These are phyloP conservation scores for Camponotus pennsylvanicus DNA, from an alignment of 1,140 invertebrate species.

Conservation along the genomic window DNA sequence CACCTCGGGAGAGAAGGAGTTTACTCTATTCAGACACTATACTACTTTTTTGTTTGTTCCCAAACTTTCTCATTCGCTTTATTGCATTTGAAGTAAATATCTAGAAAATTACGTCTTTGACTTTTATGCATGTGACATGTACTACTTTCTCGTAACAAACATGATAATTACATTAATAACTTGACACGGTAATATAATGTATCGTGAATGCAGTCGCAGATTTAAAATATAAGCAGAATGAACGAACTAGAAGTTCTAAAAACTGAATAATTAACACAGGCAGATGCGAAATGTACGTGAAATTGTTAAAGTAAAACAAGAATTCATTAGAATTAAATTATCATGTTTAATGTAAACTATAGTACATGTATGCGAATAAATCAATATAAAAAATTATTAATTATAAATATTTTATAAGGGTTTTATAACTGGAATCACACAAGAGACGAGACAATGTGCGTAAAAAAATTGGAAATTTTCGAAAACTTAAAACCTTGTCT, in stretches of 20 bases:
- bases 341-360: background rate
- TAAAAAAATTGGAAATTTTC: no score
- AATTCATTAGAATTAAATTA: background rate
- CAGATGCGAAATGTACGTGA: background rate
- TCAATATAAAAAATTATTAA: background rate
- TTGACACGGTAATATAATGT: no score
- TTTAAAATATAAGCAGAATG: background rate
- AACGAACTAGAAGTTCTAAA: background rate
- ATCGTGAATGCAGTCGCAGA: background rate
- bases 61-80: slow-evolving; percentile 50
- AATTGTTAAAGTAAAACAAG: background rate
- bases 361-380: background rate
- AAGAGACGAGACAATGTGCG: no score
- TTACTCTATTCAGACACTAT: slow-evolving; percentile 50
- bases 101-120: slow-evolving; percentile 36
- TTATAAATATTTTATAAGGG: background rate
- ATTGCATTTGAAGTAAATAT: slow-evolving; percentile 42
- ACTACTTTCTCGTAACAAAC: background rate
- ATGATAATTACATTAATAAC: no score
- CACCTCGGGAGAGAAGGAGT: slow-evolving; percentile 19
- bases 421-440: no score
- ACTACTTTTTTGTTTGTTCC: slow-evolving; percentile 48
- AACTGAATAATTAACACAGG: background rate
- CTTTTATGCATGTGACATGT: background rate
- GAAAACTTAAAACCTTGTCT: no score